These are phyloP conservation scores for Drosophila birchii DNA, from an alignment of 2,888 invertebrate species.

Conservation along the genomic window DNA sequence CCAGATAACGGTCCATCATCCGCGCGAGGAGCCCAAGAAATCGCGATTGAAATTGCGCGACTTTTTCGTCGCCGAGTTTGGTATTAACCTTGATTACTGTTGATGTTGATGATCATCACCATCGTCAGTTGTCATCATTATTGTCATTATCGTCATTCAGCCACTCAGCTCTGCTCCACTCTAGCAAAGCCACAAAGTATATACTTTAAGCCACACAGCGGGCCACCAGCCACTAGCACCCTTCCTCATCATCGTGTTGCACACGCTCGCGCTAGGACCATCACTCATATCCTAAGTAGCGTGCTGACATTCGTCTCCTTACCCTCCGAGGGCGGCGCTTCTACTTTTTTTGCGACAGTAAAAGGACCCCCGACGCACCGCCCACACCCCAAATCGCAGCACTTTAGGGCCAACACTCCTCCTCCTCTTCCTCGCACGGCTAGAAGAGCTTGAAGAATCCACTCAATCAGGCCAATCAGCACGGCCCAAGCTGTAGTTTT, in stretches of 20 bases:
- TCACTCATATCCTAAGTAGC: slow-evolving; percentile 20
- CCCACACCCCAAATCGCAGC: background rate
- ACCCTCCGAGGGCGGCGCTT: no score
- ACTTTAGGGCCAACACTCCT: slow-evolving; percentile 12
- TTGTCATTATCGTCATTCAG: background rate
- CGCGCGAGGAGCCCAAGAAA: slow-evolving; percentile 91
- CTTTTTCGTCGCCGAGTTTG: slow-evolving; percentile 93
- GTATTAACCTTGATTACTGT: slow-evolving; percentile 84
- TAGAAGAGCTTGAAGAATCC: slow-evolving; percentile 15
- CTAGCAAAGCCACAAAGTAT: slow-evolving; percentile 20
- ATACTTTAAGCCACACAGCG: slow-evolving; percentile 9
- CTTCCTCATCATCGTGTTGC: background rate
- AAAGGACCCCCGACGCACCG: slow-evolving; percentile 9
- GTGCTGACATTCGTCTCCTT: slow-evolving; percentile 4
- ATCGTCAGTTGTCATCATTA: background rate
- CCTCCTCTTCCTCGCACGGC: background rate
- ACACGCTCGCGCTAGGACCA: slow-evolving; percentile 5
- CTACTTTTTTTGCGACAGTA: background rate
- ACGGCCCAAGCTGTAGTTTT: background rate
- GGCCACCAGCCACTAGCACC: background rate
- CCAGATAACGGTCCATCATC: slow-evolving; percentile 87
- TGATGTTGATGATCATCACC: slow-evolving; percentile 30
- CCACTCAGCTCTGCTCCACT: background rate
- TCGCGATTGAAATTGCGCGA: slow-evolving; percentile 92
- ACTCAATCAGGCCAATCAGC: slow-evolving; percentile 17